A percentile compares a stretch with the other conserved stretches of the same genome.
Conservation (phyloP, 2,113 vertebrate genomes). For the Hemicordylus capensis region DNA sequence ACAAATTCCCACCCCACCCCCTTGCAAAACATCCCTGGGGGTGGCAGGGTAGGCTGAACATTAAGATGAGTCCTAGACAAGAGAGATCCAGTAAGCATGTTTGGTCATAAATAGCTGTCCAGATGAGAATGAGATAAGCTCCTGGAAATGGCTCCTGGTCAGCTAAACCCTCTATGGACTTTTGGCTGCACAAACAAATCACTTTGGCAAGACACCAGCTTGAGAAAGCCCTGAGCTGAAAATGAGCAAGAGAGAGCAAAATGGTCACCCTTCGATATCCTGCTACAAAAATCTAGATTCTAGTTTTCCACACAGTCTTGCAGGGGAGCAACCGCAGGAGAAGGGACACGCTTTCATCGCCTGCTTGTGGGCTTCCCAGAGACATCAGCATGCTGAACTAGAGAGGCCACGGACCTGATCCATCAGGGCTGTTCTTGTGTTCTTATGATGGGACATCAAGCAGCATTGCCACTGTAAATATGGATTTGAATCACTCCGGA, state of each 20-base stretch:
- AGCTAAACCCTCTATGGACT: neutral
- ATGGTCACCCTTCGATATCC: neutral
- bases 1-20: neutral
- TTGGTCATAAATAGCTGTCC: constrained; percentile 9
- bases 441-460: too few relatives aligned
- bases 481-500: neutral
- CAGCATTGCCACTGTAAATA: neutral
- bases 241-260: too few relatives aligned
- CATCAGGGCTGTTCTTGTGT: too few relatives aligned
- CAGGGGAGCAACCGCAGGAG: too few relatives aligned
- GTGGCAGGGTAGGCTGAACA: neutral
- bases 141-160: neutral
- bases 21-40: neutral
- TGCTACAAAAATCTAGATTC: neutral
- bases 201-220: neutral
- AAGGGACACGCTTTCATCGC: too few relatives aligned
- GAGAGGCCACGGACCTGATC: too few relatives aligned
- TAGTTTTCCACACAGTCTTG: neutral
- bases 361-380: too few relatives aligned
- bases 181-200: neutral
- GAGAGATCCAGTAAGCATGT: neutral
- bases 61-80: neutral
- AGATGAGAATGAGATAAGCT: neutral
- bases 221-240: neutral
- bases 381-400: too few relatives aligned